These are phyloP conservation scores for Daphoenositta chrysoptera DNA, from an alignment of 2,113 vertebrate genomes.

Conservation along the genomic window DNA sequence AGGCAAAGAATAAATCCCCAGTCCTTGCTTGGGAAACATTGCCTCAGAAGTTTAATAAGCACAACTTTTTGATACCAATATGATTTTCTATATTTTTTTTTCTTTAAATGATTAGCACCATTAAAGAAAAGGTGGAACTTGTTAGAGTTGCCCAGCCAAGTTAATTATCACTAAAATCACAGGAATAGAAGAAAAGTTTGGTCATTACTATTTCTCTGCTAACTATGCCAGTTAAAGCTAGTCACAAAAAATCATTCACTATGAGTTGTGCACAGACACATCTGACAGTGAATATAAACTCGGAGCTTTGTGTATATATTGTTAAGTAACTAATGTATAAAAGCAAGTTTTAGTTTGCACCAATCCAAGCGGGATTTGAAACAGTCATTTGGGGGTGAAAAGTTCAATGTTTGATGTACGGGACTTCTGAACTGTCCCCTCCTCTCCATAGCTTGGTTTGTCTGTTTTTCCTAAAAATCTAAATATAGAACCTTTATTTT, in stretches of 20 bases:
- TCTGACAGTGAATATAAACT: neutral
- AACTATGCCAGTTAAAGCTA: neutral
- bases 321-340: neutral
- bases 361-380: neutral
- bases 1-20: neutral
- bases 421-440: neutral
- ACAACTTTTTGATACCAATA: neutral
- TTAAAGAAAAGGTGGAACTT: neutral
- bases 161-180: neutral
- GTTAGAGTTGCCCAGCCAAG: neutral
- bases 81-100: neutral
- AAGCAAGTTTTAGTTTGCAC: neutral
- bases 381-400: neutral
- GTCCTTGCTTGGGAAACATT: neutral
- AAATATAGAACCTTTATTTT: neutral
- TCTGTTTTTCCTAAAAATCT: neutral
- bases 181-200: neutral
- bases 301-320: neutral
- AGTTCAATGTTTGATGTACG: neutral
- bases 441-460: neutral
- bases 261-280: neutral
- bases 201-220: neutral
- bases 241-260: neutral
- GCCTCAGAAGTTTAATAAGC: neutral
- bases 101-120: neutral